Conservation (phyloP, 2,888 invertebrate genomes). For the Lochmaea capreae region DNA sequence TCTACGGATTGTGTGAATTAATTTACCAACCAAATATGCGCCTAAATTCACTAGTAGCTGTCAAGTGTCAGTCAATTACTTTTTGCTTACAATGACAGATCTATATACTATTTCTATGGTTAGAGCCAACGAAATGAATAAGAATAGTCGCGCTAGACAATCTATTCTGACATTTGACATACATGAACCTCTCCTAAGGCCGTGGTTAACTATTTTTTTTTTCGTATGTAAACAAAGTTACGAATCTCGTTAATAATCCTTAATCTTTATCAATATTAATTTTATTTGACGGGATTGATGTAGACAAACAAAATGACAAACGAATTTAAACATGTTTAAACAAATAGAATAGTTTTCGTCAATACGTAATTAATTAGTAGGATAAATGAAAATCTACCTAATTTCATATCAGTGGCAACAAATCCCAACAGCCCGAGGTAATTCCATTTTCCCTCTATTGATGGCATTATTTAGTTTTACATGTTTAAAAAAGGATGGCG, state of each 20-base stretch:
- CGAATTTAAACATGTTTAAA: not conserved
- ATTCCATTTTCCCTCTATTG: conserved; percentile 1
- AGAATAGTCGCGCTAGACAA: too few relatives aligned
- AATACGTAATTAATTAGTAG: conserved; percentile 39
- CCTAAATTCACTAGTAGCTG: too few relatives aligned
- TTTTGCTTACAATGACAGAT: too few relatives aligned
- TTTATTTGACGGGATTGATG: not conserved
- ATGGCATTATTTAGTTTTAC: conserved; percentile 5
- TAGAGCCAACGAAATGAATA: too few relatives aligned
- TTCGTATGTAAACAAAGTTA: not conserved
- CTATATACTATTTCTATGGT: too few relatives aligned
- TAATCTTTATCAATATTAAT: not conserved
- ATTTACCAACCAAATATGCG: too few relatives aligned
- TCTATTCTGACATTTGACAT: too few relatives aligned
- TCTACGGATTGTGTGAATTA: too few relatives aligned
- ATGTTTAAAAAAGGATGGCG: not conserved
- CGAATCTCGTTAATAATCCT: not conserved
- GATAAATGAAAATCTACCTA: conserved; percentile 31
- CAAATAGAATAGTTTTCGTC: not conserved
- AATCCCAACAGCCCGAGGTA: conserved; percentile 5
- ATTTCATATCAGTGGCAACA: conserved; percentile 31
- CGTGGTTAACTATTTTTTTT: not conserved
- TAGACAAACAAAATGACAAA: conserved; percentile 2
- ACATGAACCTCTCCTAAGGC: not conserved
- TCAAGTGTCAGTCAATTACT: too few relatives aligned